A percentile compares a stretch with the other conserved stretches of the same genome.
These are phyloP conservation scores for Gavia stellata DNA, from an alignment of 2,113 vertebrate species.

Conservation along the genomic window DNA sequence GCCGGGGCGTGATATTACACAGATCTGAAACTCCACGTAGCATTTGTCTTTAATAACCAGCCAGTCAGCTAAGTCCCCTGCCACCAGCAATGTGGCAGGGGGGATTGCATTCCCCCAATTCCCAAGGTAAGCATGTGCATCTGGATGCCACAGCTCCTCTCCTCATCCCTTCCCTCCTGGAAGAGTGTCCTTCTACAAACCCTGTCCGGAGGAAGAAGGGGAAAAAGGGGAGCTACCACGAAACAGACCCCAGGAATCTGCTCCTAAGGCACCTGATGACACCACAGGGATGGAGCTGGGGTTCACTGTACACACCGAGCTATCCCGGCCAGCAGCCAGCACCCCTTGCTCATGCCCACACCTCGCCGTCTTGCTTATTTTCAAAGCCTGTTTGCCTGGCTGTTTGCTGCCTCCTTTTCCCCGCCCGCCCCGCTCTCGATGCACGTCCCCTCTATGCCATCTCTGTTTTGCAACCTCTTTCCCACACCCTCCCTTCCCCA, in stretches of 20 bases:
- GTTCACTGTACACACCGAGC: background rate
- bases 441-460: background rate
- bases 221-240: background rate
- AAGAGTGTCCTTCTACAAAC: background rate
- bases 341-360: background rate
- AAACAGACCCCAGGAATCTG: background rate
- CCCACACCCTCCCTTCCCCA: background rate
- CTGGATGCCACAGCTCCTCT: background rate
- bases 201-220: background rate
- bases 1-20: background rate
- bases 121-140: accelerated
- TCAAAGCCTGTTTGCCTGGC: background rate
- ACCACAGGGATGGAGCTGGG: background rate
- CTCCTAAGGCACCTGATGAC: background rate
- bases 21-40: background rate
- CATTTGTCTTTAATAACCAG: background rate
- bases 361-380: background rate
- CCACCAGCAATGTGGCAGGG: background rate
- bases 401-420: background rate
- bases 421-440: background rate
- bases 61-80: too few species aligned
- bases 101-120: background rate
- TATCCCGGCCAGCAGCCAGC: background rate
- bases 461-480: background rate
- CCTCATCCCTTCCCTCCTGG: background rate